phyloP scores from a whole-genome alignment of 2,797 vertebrate species.

The Lemur catta region DNA sequence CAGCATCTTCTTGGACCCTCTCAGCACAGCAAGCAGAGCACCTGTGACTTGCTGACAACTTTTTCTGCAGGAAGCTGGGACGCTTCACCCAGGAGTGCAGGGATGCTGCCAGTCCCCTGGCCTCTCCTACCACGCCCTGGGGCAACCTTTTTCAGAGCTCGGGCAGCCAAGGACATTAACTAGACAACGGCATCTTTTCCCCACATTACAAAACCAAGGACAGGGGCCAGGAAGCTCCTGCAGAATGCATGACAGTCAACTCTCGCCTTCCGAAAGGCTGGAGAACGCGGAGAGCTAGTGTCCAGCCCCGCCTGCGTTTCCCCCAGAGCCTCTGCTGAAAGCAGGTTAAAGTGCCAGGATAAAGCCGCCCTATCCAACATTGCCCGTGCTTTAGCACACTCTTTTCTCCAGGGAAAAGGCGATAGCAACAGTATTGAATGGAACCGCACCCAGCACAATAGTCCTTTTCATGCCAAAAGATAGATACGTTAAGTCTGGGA shows the following conservation, averaged over 20 bases:
- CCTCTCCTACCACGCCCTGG: too few relatives aligned
- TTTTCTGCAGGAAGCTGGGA: not conserved
- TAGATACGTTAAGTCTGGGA: not conserved
- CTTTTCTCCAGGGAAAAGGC: not conserved
- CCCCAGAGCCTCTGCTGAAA: not conserved
- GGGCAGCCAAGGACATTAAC: not conserved
- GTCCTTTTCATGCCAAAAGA: not conserved
- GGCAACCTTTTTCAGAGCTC: not conserved
- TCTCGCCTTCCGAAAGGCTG: not conserved
- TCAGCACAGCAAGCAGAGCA: fast-evolving
- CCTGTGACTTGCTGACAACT: fast-evolving
- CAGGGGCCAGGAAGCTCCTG: fast-evolving
- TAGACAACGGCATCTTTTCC: not conserved
- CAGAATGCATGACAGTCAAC: fast-evolving
- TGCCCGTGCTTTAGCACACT: not conserved
- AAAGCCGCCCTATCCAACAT: not conserved
- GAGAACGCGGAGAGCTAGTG: not conserved
- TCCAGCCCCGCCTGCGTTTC: not conserved
- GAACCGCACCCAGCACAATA: not conserved
- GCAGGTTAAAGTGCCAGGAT: not conserved
- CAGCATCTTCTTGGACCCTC: fast-evolving
- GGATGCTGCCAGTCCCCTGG: fast-evolving
- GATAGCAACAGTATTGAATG: not conserved
- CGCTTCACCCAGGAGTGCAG: not conserved
- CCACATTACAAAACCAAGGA: not conserved